These are phyloP conservation scores for Tamandua tetradactyla DNA, from an alignment of 2,797 vertebrate genomes.

Conservation along the genomic window DNA sequence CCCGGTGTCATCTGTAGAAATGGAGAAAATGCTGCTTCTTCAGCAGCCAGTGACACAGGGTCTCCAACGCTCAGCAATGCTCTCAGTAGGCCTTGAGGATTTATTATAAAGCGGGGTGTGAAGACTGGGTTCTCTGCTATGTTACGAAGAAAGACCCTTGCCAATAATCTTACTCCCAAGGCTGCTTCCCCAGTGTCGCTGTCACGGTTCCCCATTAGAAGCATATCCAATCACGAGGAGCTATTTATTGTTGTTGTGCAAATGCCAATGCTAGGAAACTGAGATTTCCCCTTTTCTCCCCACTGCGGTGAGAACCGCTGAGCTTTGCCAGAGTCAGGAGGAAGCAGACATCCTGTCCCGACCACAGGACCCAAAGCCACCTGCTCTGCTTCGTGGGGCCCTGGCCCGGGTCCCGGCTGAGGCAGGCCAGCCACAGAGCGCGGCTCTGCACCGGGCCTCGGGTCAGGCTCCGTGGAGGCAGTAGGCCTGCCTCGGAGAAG, in stretches of 20 bases:
- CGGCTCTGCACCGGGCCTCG: neutral
- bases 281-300: constrained; percentile 24
- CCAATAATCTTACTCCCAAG: neutral
- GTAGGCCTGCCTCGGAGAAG: neutral
- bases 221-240: neutral
- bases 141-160: neutral
- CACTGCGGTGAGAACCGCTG: constrained; percentile 31
- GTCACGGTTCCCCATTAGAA: neutral
- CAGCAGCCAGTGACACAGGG: neutral
- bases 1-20: neutral
- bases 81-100: neutral
- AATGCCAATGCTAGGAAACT: constrained; percentile 26
- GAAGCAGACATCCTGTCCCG: constrained; percentile 35
- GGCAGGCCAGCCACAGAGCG: constrained; percentile 1
- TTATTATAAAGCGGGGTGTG: neutral
- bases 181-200: neutral
- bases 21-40: neutral
- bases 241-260: neutral
- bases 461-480: neutral
- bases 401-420: neutral
- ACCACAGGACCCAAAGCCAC: neutral
- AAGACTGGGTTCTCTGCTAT: neutral
- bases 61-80: neutral
- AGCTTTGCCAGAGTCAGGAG: neutral
- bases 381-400: neutral